Evolutionary conservation across 2,113 vertebrate genomes (phyloP).

Genomic region (Otocyon megalotis): DNA sequence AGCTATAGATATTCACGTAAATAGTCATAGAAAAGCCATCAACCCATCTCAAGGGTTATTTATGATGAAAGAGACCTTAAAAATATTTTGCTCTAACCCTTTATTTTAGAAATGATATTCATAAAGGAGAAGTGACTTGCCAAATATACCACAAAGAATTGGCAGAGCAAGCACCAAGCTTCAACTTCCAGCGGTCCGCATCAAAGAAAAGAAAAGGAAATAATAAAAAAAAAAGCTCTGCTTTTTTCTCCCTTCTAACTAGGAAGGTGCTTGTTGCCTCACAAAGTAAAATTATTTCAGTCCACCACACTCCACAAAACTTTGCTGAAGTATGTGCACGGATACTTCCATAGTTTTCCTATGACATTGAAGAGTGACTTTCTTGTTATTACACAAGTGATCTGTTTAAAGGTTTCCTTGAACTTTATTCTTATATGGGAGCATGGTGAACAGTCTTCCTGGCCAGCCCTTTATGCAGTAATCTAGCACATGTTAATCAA

Average conservation of each 20-base stretch:
- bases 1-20: not conserved
- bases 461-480: not conserved
- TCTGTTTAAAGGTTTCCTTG: slow-evolving; percentile 57
- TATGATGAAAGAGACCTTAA: not conserved
- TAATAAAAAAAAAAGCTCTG: not conserved
- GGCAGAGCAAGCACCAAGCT: not conserved
- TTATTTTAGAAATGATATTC: slow-evolving; percentile 33
- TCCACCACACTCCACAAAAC: not conserved
- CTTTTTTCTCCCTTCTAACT: not conserved
- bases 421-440: slow-evolving; percentile 34
- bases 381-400: slow-evolving; percentile 38
- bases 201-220: not conserved
- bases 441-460: not conserved
- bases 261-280: not conserved
- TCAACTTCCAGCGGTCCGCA: not conserved
- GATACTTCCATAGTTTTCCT: slow-evolving; percentile 29
- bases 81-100: not conserved
- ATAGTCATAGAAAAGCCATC: slow-evolving; percentile 23
- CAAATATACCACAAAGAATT: not conserved
- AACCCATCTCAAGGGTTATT: not conserved
- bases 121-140: not conserved
- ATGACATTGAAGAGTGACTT: slow-evolving; percentile 62
- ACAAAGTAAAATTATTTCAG: slow-evolving; percentile 32
- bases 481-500: slow-evolving; percentile 24
- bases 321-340: not conserved